Base-by-base conservation (phyloP, 2,888 invertebrate species). In the Argyresthia goedartella region DNA sequence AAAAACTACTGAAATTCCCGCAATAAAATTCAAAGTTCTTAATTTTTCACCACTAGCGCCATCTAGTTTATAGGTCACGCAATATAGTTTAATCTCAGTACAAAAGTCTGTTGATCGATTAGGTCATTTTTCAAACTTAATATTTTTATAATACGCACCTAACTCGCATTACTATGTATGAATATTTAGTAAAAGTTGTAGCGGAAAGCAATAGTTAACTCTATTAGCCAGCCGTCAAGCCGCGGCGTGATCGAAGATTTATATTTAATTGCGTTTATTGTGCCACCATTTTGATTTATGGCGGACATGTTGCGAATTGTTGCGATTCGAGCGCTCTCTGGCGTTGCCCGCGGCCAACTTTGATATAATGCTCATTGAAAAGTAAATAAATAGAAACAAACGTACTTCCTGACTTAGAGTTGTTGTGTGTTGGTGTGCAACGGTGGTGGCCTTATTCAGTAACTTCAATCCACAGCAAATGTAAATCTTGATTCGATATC, bases 181-280 rank as follows among this genome's bases (percentile, higher is more conserved):
- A 25, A 25, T 4, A 3, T 39, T 2, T 39, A 39, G 39, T 11
- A n/a, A 39, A 39, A 9, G 2, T 39, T n/a, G n/a, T 4, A 39
- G 25, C 25, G 47, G 33, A 57, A 56, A 58, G 65, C 50, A 65
- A 66, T 66, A 72, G 70, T 70, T 67, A 66, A 69, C 71, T 76
- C 79, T 76, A 80, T 80, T 81, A 79, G 71, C 65, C 55, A 59
- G 57, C 64, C 70, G 81, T 77, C 79, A 67, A 59, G 54, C 54
- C 16, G 45, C 44, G 44, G 35, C 51, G 44, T 35, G 47, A 15
- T 52, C 36, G 16, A 61, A 78, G 81, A 85, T 85, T 84, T 85
- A 85, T 82, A 80, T 77, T 73, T 84, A 85, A 85, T 85, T 84
- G 73, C 73, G 71, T 76, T 72, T 76, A 78, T 77, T 78, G 77